Base-by-base conservation (phyloP, 2,888 invertebrate species). In the Tinea semifulvella region DNA sequence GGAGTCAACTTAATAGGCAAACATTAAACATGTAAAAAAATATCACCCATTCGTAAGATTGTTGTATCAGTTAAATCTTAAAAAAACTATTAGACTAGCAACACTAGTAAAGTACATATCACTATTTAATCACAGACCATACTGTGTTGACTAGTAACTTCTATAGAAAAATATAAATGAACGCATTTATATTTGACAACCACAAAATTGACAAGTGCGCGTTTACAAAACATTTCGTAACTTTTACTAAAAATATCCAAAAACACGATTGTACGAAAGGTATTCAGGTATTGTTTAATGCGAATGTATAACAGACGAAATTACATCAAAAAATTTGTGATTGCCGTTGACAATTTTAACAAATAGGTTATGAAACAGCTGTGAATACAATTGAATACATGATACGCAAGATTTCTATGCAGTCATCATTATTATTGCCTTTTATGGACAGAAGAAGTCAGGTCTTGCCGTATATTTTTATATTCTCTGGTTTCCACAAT, bases 391-490 rank as follows among this genome's bases (percentile, higher is more conserved):
- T n/a, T n/a, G n/a, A n/a, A n/a, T n/a, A n/a, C 11, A 26, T 2
- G n/a, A 13, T 4, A n/a, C 13, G 3, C n/a, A 31, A 31, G 14
- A 13, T 11, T 31, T 31, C 31, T n/a, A 11, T 27, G 6, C 2
- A 7, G 31, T n/a, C n/a, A n/a, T n/a, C 13, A 22, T 22, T 8
- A 8, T 8, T 7, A 22, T 31, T 31, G 57, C 77, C 76, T 61
- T 75, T 57, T 71, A 74, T 55, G 72, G 74, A 53, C 60, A 64
- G 56, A 63, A 31, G 31, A 13, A 14, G 31, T 31, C 31, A 31
- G 13, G 3, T 31, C 11, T 14, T 11, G 31, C 31, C 14, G 6
- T n/a, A 6, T 31, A 31, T 3, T 31, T 27, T 13, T 14, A 7
- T n/a, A n/a, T n/a, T n/a, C n/a, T n/a, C n/a, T n/a, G 13, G 31